Conservation (phyloP, 35 echinoderm and acorn worm genomes). For the Apostichopus parvimensis region DNA sequence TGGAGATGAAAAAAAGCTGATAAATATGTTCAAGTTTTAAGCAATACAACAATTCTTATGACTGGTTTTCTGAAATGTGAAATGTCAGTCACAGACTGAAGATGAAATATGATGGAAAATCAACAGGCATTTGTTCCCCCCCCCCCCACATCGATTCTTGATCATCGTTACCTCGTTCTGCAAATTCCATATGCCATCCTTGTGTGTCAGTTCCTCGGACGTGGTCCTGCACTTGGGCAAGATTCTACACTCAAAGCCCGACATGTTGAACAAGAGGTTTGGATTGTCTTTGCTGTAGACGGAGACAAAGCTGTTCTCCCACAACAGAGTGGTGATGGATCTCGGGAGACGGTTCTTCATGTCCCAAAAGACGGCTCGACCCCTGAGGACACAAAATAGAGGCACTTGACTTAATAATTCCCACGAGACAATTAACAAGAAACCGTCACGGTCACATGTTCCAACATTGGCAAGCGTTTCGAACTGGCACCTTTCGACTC, state of each 20-base stretch:
- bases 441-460: too few relatives aligned
- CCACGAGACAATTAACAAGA: too few relatives aligned
- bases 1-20: too few relatives aligned
- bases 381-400: conserved; percentile 52
- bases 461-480: too few relatives aligned
- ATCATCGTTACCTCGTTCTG: conserved; percentile 85
- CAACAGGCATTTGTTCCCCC: too few relatives aligned
- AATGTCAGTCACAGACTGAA: too few relatives aligned
- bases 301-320: conserved; percentile 98
- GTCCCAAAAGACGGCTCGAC: conserved; percentile 99
- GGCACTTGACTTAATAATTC: too few relatives aligned
- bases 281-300: conserved; percentile 99
- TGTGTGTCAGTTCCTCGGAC: conserved; percentile 94
- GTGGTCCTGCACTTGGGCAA: conserved; percentile 95
- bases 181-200: conserved; percentile 97
- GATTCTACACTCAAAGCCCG: conserved; percentile 96
- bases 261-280: conserved; percentile 99
- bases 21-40: too few relatives aligned
- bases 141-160: background rate
- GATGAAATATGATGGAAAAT: too few relatives aligned
- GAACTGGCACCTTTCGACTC: too few relatives aligned
- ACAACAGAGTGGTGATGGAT: conserved; percentile 97
- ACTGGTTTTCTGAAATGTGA: too few relatives aligned
- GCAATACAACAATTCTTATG: too few relatives aligned
- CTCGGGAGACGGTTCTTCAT: conserved; percentile 99